Evolutionary conservation across 2,888 invertebrate genomes (phyloP).

Genomic region (Conomelus anceps): DNA sequence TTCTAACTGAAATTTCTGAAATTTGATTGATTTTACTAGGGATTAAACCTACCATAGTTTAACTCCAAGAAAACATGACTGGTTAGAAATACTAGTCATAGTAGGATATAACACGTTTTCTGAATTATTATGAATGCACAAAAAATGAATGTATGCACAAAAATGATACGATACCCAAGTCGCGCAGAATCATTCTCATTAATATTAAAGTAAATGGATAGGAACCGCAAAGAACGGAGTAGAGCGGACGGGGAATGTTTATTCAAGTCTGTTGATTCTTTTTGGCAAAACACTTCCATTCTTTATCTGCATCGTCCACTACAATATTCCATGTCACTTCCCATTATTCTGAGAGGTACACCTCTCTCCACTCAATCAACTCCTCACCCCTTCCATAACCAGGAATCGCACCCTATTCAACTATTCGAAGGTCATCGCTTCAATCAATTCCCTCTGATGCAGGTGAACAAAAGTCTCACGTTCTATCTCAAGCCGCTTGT

Average conservation of each 20-base stretch:
- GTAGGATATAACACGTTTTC: not conserved
- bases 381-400: not conserved
- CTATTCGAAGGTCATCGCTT: not conserved
- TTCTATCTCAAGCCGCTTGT: too few species aligned
- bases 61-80: too few species aligned
- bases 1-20: too few species aligned
- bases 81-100: not conserved
- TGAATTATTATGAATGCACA: not conserved
- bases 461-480: not conserved
- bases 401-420: not conserved
- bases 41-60: too few species aligned
- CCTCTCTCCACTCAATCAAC: not conserved
- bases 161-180: not conserved
- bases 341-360: not conserved
- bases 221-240: not conserved
- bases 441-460: not conserved
- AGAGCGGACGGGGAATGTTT: not conserved
- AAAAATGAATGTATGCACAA: not conserved
- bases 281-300: not conserved
- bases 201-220: not conserved
- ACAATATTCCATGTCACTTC: not conserved
- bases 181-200: not conserved
- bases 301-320: not conserved
- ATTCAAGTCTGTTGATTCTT: not conserved
- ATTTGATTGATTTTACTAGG: too few species aligned